These are phyloP conservation scores for Tanytarsus gracilentus DNA, from an alignment of 2,888 invertebrate species.

Conservation along the genomic window DNA sequence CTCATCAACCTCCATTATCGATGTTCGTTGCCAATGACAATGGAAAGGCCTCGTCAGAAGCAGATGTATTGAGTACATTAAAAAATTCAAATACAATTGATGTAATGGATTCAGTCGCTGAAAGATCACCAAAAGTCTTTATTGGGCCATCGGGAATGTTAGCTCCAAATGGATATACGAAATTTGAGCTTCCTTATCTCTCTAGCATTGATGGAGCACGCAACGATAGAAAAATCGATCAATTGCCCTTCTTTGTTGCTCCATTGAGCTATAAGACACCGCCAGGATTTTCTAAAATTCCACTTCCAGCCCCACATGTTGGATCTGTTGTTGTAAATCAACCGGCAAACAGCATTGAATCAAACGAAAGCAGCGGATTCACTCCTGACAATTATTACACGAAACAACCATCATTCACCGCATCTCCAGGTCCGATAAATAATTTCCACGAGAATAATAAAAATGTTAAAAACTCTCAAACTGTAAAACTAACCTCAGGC, in stretches of 20 bases:
- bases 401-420: slow-evolving; percentile 30
- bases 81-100: slow-evolving; percentile 64
- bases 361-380: slow-evolving; percentile 13
- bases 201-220: slow-evolving; percentile 60
- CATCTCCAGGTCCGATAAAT: neutral
- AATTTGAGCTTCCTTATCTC: slow-evolving; percentile 74
- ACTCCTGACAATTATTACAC: slow-evolving; percentile 20
- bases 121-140: slow-evolving; percentile 64
- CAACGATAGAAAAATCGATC: slow-evolving; percentile 60
- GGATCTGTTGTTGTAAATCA: slow-evolving; percentile 72
- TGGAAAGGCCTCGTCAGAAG: slow-evolving; percentile 51
- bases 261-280: slow-evolving; percentile 78
- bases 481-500: slow-evolving; percentile 17
- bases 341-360: slow-evolving; percentile 30
- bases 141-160: slow-evolving; percentile 69
- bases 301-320: slow-evolving; percentile 76
- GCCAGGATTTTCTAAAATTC: slow-evolving; percentile 73
- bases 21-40: slow-evolving; percentile 59
- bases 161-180: slow-evolving; percentile 61
- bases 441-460: neutral
- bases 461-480: slow-evolving; percentile 2
- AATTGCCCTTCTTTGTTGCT: slow-evolving; percentile 76
- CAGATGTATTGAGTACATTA: slow-evolving; percentile 60
- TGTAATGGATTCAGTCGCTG: slow-evolving; percentile 62
- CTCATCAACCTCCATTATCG: slow-evolving; percentile 76